Evolutionary conservation across 2,113 vertebrate species (phyloP).

Genomic region (Mustela lutreola): DNA sequence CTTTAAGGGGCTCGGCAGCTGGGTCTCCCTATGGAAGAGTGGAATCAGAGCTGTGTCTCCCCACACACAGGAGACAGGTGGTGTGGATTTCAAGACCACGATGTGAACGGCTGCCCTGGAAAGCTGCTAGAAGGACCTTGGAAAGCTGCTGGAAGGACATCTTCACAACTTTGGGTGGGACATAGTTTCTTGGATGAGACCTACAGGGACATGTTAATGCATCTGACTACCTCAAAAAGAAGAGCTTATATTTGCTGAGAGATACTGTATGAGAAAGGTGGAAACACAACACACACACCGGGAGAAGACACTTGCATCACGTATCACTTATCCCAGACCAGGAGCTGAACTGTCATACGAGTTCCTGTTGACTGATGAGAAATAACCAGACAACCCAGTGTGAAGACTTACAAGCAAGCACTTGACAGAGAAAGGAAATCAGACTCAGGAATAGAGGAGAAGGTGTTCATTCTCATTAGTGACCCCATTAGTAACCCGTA

Average conservation of each 20-base stretch:
- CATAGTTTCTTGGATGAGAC: not conserved
- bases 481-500: not conserved
- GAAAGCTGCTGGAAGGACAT: not conserved
- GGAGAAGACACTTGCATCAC: too few species aligned
- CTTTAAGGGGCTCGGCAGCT: rapidly evolving
- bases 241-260: not conserved
- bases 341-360: too few species aligned
- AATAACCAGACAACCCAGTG: not conserved
- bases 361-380: not conserved
- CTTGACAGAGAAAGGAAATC: not conserved
- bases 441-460: not conserved
- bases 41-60: too few species aligned
- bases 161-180: not conserved
- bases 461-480: not conserved
- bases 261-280: not conserved
- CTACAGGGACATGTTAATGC: not conserved
- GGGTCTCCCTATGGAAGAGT: not conserved
- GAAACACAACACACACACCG: too few species aligned
- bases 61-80: rapidly evolving
- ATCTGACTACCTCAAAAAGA: not conserved
- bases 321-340: not conserved
- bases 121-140: not conserved
- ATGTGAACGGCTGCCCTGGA: not conserved
- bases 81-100: not conserved
- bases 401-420: not conserved